Percentiles rank a stretch among this genome's conserved stretches.
Evolutionary conservation across 2,113 vertebrate species (phyloP).

Genomic region (Morphnarchus princeps): DNA sequence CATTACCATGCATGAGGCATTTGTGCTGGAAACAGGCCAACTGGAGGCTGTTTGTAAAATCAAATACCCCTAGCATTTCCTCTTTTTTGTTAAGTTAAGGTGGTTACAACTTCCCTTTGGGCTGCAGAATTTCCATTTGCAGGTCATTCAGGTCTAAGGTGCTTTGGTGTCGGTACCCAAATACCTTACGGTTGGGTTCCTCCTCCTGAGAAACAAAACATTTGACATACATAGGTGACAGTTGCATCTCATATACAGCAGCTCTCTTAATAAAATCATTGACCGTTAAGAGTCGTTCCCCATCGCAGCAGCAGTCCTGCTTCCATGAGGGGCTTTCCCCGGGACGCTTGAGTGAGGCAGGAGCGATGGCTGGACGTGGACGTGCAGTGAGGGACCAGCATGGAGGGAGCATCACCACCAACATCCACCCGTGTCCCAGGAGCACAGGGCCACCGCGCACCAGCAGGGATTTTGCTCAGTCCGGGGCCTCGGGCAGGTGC

Average conservation of each 20-base stretch:
- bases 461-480: neutral
- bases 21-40: neutral
- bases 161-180: neutral
- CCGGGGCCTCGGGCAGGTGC: fast-evolving
- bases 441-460: neutral
- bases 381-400: neutral
- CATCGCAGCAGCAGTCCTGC: neutral
- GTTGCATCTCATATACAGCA: neutral
- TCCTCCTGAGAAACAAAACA: neutral
- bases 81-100: neutral
- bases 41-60: neutral
- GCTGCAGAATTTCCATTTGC: neutral
- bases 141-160: neutral
- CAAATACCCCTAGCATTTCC: neutral
- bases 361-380: fast-evolving
- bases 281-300: fast-evolving
- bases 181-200: neutral
- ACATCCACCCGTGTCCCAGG: neutral
- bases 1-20: neutral
- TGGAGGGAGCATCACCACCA: fast-evolving
- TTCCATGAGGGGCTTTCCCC: neutral
- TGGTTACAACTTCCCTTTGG: neutral
- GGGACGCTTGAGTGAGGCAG: neutral
- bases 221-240: no score
- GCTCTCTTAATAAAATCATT: neutral